Evolutionary conservation across 2,888 invertebrate species (phyloP).

Genomic region (Dexiosoma caninum): DNA sequence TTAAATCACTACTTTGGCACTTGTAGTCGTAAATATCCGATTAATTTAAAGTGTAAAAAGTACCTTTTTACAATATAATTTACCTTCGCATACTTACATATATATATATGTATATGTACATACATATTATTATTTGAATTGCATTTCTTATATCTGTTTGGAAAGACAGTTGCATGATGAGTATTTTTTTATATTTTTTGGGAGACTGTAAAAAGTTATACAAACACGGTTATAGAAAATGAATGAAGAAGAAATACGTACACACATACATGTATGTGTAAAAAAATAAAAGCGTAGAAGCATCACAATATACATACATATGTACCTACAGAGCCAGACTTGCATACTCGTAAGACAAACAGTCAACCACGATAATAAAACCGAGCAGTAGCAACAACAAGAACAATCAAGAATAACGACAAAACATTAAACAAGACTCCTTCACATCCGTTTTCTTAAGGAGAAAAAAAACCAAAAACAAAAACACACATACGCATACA

Average conservation of each 20-base stretch:
- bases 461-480: too few species aligned
- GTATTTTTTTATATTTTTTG: constrained; percentile 39
- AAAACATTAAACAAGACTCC: constrained; percentile 59
- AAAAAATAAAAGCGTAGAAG: constrained; percentile 22
- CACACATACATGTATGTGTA: not conserved
- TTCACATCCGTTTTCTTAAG: constrained; percentile 62
- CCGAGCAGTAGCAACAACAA: constrained; percentile 5
- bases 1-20: too few species aligned
- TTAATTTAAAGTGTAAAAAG: not conserved
- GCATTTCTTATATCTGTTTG: constrained; percentile 3
- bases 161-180: constrained; percentile 60
- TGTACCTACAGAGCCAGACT: not conserved
- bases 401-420: constrained; percentile 43
- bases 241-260: not conserved
- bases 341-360: constrained; percentile 3
- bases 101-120: not conserved
- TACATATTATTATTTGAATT: not conserved
- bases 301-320: constrained; percentile 22
- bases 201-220: constrained; percentile 43
- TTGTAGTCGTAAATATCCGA: too few species aligned
- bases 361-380: constrained; percentile 12
- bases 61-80: too few species aligned
- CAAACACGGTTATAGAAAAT: constrained; percentile 23
- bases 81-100: not conserved
- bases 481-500: constrained; percentile 10